These are phyloP conservation scores for Coracopsis vasa DNA, from an alignment of 2,113 vertebrate genomes.

Conservation along the genomic window DNA sequence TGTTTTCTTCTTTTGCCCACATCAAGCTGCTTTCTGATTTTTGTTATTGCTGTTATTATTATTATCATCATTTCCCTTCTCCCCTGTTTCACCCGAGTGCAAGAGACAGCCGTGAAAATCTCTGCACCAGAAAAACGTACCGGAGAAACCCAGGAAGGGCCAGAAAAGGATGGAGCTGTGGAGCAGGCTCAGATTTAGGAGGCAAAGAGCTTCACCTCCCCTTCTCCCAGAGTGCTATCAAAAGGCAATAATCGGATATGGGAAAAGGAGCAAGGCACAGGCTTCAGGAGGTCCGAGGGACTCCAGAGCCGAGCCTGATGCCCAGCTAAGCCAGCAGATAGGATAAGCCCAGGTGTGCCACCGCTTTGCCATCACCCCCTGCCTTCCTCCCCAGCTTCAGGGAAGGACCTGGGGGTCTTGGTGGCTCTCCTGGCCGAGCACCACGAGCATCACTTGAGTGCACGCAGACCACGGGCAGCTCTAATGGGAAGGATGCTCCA, in stretches of 20 bases:
- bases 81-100: constrained; percentile 48
- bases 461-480: fast-evolving
- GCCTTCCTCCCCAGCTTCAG: neutral
- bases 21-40: constrained; percentile 58
- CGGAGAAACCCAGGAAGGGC: neutral
- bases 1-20: constrained; percentile 80
- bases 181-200: neutral
- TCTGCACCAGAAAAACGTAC: neutral
- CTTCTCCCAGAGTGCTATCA: neutral
- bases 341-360: neutral
- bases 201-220: neutral
- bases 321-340: neutral
- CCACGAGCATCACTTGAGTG: neutral
- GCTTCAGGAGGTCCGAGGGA: neutral
- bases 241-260: neutral
- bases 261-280: neutral
- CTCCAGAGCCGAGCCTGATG: neutral
- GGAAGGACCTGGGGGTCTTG: neutral
- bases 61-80: constrained; percentile 34
- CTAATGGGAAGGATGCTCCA: fast-evolving
- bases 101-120: constrained; percentile 63
- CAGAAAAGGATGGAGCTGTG: neutral
- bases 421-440: no score
- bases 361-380: neutral
- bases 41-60: constrained; percentile 36